Conservation (phyloP, 1,140 invertebrate genomes). For the Eriocheir sinensis region DNA sequence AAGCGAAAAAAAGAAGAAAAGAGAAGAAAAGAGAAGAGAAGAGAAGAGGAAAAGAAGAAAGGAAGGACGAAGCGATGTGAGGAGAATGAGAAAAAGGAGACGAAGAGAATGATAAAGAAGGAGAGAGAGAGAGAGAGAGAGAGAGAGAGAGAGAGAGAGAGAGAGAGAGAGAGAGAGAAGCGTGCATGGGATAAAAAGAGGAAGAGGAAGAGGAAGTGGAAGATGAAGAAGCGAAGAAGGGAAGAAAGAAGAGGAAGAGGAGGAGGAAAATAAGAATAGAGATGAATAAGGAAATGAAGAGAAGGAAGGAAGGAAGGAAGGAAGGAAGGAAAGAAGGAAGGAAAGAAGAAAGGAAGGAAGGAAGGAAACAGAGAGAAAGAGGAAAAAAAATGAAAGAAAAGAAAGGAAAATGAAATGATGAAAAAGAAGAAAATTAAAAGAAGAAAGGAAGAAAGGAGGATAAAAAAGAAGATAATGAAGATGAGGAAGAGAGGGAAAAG, state of each 20-base stretch:
- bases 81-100: neutral
- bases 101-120: neutral
- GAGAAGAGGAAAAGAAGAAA: neutral
- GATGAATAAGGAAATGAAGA: neutral
- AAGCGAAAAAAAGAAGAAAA: neutral
- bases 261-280: neutral
- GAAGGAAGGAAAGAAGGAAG: neutral
- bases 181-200: neutral
- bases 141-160: neutral
- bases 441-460: neutral
- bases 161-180: neutral
- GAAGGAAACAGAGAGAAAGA: neutral
- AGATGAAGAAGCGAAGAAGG: neutral
- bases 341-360: neutral
- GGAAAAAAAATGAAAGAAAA: neutral
- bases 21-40: neutral
- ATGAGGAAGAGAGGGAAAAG: neutral
- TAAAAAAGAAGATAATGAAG: neutral
- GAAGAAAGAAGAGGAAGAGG: neutral
- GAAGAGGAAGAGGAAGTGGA: neutral
- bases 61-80: neutral
- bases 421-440: neutral
- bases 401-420: neutral
- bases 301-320: neutral
- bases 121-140: neutral